Conservation (phyloP, 2,797 vertebrate species). For the Hippocampus kuda region DNA sequence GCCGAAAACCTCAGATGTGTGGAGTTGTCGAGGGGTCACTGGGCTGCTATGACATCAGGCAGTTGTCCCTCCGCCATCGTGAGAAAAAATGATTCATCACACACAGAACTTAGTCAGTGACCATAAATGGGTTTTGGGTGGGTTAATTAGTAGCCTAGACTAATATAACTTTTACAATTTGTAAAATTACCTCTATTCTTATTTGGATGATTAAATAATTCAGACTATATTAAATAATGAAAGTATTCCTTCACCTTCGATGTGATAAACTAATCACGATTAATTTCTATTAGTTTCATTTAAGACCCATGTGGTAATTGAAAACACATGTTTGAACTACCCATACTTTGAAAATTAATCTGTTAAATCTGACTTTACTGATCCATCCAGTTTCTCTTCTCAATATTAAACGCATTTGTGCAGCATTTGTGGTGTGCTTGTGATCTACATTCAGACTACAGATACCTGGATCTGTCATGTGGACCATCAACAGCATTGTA, state of each 20-base stretch:
- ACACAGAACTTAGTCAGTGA: background rate
- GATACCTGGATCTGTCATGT: too few species aligned
- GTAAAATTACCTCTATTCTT: background rate
- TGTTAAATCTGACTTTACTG: background rate
- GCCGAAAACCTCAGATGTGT: background rate
- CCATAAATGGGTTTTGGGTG: background rate
- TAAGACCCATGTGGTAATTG: background rate
- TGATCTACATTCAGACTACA: background rate
- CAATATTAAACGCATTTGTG: background rate
- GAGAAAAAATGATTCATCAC: background rate
- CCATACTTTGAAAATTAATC: background rate
- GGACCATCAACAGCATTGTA: too few species aligned
- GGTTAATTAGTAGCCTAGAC: background rate
- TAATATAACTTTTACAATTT: background rate
- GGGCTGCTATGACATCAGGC: constrained; percentile 5
- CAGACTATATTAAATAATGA: background rate
- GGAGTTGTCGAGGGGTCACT: constrained; percentile 1
- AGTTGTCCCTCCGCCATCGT: background rate
- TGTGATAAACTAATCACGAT: background rate
- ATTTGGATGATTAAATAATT: background rate
- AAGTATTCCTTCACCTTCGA: background rate
- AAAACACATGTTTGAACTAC: background rate
- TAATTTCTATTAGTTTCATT: background rate
- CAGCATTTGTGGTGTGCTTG: background rate
- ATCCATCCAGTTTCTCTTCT: background rate